These are phyloP conservation scores for Ianthella basta DNA, from an alignment of 37 sponge, comb jelly and placozoan genomes.

Conservation along the genomic window DNA sequence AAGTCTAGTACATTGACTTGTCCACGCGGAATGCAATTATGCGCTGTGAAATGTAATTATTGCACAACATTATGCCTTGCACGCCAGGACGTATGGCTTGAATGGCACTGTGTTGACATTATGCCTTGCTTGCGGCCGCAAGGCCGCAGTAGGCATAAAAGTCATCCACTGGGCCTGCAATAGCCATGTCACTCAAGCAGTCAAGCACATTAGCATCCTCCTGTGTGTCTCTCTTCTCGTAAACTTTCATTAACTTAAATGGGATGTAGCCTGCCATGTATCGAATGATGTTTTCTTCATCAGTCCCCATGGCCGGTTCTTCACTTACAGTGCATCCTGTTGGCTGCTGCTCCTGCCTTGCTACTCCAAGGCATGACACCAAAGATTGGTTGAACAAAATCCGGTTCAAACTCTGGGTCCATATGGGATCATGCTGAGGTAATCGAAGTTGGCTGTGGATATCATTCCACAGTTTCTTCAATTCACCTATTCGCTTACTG, in stretches of 20 bases:
- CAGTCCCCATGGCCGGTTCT: background rate
- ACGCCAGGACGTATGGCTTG: too few species aligned
- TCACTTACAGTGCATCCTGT: background rate
- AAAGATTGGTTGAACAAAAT: background rate
- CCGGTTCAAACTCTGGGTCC: constrained; percentile 2
- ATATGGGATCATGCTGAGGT: background rate
- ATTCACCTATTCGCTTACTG: background rate
- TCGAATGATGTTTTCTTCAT: constrained; percentile 16
- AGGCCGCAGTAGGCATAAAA: constrained; percentile 15
- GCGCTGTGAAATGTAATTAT: too few species aligned
- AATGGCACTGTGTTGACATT: too few species aligned
- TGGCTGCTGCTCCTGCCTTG: background rate
- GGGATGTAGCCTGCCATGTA: constrained; percentile 17
- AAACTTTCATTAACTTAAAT: background rate
- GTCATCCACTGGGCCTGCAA: background rate
- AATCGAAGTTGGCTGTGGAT: background rate
- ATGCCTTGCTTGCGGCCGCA: too few species aligned
- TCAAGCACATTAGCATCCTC: background rate
- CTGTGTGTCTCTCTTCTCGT: constrained; percentile 7
- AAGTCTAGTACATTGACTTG: too few species aligned
- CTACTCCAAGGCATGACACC: background rate
- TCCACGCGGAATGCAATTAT: too few species aligned
- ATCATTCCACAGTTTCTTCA: constrained; percentile 10
- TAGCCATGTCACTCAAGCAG: constrained; percentile 3
- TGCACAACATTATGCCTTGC: too few species aligned